phyloP scores from a whole-genome alignment of 2,113 vertebrate genomes.

The Seriola dumerili region DNA sequence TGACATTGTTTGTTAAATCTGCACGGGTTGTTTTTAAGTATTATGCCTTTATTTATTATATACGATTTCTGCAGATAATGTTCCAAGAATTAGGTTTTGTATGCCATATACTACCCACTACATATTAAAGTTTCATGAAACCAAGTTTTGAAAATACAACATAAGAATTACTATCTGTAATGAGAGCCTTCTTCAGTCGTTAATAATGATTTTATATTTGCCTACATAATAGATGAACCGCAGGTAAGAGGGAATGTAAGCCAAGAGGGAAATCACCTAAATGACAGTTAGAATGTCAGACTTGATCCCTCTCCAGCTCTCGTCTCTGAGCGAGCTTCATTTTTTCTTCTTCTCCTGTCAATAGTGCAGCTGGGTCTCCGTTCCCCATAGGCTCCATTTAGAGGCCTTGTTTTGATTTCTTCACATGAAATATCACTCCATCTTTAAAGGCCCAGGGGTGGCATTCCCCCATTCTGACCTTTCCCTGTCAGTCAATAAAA shows the following conservation, averaged over 20 bases:
- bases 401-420: constrained; percentile 70
- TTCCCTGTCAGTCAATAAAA: constrained; percentile 72
- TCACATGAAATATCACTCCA: constrained; percentile 68
- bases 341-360: constrained; percentile 38
- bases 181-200: constrained; percentile 16
- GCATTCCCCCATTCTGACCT: constrained; percentile 68
- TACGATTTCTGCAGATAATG: no score
- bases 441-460: constrained; percentile 49
- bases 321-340: constrained; percentile 14
- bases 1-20: neutral
- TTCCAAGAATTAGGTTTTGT: neutral
- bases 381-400: constrained; percentile 52
- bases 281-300: constrained; percentile 60
- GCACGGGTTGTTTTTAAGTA: neutral
- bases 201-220: constrained; percentile 30
- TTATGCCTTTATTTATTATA: neutral
- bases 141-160: neutral
- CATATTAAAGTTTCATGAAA: constrained; percentile 19
- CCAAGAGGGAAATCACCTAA: constrained; percentile 51
- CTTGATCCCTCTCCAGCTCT: constrained; percentile 48
- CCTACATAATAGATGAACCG: constrained; percentile 23
- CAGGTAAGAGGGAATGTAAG: constrained; percentile 27
- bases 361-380: constrained; percentile 46
- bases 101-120: neutral
- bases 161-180: constrained; percentile 2